A percentile compares a stretch with the other conserved stretches of the same genome.
These are phyloP conservation scores for Galemys pyrenaicus DNA, from an alignment of 2,113 vertebrate species.

Conservation along the genomic window DNA sequence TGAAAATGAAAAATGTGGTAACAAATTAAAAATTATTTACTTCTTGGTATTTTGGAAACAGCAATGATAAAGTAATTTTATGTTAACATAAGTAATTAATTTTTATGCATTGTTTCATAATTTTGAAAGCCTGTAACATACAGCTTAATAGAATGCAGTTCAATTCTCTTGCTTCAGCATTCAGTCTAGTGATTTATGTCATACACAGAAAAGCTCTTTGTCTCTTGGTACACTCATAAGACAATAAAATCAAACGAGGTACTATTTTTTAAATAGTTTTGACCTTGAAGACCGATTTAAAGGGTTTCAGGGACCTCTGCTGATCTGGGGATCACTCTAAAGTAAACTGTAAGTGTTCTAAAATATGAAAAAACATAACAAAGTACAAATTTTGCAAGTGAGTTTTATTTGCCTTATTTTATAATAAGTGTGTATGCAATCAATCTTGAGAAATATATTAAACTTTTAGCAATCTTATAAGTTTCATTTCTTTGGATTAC, in stretches of 20 bases:
- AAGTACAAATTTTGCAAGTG: neutral
- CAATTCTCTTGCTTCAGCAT: neutral
- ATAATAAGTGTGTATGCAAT: neutral
- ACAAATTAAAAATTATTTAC: neutral
- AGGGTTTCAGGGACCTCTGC: neutral
- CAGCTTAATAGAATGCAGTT: neutral
- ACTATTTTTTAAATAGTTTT: slow-evolving; percentile 30
- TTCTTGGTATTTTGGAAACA: slow-evolving; percentile 11
- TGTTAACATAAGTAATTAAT: neutral
- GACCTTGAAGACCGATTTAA: neutral
- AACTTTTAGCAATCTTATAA: slow-evolving; percentile 2
- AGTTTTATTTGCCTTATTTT: slow-evolving; percentile 37
- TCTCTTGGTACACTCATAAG: neutral
- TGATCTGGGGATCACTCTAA: neutral
- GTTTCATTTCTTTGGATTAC: slow-evolving; percentile 16
- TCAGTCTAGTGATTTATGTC: neutral
- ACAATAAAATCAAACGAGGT: neutral
- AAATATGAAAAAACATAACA: slow-evolving; percentile 22
- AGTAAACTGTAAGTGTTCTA: neutral
- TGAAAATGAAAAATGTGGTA: no score
- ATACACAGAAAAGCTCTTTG: neutral
- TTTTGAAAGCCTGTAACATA: slow-evolving; percentile 31
- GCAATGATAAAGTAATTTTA: slow-evolving; percentile 21
- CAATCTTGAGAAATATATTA: slow-evolving; percentile 20
- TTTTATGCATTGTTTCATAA: neutral